Base-by-base conservation (phyloP, 92 coral and sea anemone genomes). In the Meandrina meandrites region DNA sequence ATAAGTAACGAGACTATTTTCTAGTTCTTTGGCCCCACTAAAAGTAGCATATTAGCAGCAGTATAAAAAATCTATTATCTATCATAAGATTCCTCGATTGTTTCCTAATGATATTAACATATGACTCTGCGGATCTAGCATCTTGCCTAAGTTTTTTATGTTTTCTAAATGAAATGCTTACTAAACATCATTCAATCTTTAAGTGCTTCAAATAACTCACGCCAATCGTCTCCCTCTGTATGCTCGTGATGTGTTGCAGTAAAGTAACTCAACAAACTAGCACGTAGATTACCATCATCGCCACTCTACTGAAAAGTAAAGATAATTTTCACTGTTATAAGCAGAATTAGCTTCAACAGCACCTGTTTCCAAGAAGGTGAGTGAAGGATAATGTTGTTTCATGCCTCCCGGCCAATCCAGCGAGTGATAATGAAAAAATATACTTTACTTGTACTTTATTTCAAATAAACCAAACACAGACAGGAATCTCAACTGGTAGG, bases 301-400 rank as follows among this genome's bases (percentile, higher is more conserved):
- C 30, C 82, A 76, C 88, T 77, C 88, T 85, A 85, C 88, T 85
- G 67, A 78, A 85, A 76, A 85, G 50, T 67, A 85, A 85, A 51
- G 12, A 28, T 0, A n/a, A n/a, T n/a, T n/a, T n/a, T n/a, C n/a
- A n/a, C n/a, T n/a, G n/a, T n/a, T n/a, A 73, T 8, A 24, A 24
- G 28, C 27, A 24, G 12, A 66, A 2, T 66, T 19, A 66, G 1
- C 27, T 24, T 66, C 10, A 66, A 30, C 1, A 9, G 53, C 8
- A n/a, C n/a, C n/a, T n/a, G n/a, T n/a, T n/a, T n/a, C n/a, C n/a
- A n/a, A n/a, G n/a, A n/a, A n/a, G n/a, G n/a, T n/a, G n/a, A n/a
- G n/a, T n/a, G n/a, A n/a, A n/a, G n/a, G n/a, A 40, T 40, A 40
- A 40, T 40, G 45, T 40, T 40, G 45, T 40, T 40, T 40, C 45